Conservation (phyloP, 2,113 vertebrate species). For the Myrmophylax atrothorax region DNA sequence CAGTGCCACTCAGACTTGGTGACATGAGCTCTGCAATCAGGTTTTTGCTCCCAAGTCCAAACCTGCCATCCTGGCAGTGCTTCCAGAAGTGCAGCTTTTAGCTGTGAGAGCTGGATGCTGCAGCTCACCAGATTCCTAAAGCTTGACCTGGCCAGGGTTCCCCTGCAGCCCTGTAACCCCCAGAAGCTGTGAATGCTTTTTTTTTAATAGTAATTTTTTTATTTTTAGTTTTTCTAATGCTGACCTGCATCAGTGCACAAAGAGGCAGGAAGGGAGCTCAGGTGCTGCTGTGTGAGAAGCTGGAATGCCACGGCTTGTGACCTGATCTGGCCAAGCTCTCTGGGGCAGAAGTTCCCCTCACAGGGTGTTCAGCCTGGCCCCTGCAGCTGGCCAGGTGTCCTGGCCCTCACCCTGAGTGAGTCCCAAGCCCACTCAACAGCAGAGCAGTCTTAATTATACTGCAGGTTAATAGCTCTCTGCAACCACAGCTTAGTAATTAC, state of each 20-base stretch:
- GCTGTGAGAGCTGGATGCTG: background rate
- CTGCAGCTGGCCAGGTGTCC: background rate
- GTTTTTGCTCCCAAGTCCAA: background rate
- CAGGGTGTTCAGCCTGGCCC: background rate
- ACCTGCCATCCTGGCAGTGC: background rate
- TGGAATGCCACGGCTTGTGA: background rate
- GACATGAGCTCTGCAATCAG: accelerated
- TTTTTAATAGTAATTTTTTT: background rate
- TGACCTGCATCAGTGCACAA: background rate
- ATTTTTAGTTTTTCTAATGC: background rate
- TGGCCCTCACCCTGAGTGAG: background rate
- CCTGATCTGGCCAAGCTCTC: background rate
- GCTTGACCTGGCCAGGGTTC: background rate
- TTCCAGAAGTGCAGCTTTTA: background rate
- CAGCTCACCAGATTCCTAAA: background rate
- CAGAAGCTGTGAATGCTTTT: background rate
- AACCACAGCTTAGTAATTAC: background rate
- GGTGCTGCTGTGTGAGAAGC: background rate
- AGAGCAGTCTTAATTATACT: background rate
- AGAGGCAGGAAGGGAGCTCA: background rate
- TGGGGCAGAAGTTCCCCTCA: background rate
- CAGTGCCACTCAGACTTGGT: background rate
- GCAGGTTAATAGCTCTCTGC: background rate
- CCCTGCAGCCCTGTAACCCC: background rate
- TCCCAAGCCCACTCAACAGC: background rate